Conservation (phyloP, 2,113 vertebrate genomes). For the Siniperca chuatsi region DNA sequence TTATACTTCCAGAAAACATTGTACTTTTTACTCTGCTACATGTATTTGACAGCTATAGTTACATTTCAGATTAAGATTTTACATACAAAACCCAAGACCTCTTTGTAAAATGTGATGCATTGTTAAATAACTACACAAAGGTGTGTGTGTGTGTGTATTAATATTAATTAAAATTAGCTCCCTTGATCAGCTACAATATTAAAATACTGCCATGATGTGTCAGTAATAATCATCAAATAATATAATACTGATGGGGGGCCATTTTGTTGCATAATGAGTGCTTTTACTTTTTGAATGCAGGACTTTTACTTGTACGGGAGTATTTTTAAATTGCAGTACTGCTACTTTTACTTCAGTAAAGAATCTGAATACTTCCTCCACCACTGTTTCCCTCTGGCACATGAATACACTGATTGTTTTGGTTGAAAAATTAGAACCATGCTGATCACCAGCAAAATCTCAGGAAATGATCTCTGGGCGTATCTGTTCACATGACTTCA, state of each 20-base stretch:
- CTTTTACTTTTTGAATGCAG: not conserved
- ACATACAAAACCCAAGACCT: no score
- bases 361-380: not conserved
- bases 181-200: no score
- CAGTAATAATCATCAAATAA: no score
- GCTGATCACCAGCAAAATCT: not conserved
- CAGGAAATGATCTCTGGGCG: not conserved
- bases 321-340: not conserved
- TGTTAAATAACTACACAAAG: no score
- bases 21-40: not conserved
- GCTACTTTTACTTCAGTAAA: not conserved
- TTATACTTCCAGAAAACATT: not conserved
- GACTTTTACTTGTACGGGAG: not conserved
- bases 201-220: no score
- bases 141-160: no score
- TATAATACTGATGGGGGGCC: no score
- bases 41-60: no score
- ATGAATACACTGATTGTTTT: not conserved
- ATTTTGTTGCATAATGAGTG: no score
- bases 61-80: no score
- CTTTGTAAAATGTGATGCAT: no score
- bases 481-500: slow-evolving; percentile 9
- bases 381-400: not conserved
- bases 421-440: not conserved
- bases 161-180: no score